Evolutionary conservation across 2,888 invertebrate genomes (phyloP).

Genomic region (Synergus japonicus): DNA sequence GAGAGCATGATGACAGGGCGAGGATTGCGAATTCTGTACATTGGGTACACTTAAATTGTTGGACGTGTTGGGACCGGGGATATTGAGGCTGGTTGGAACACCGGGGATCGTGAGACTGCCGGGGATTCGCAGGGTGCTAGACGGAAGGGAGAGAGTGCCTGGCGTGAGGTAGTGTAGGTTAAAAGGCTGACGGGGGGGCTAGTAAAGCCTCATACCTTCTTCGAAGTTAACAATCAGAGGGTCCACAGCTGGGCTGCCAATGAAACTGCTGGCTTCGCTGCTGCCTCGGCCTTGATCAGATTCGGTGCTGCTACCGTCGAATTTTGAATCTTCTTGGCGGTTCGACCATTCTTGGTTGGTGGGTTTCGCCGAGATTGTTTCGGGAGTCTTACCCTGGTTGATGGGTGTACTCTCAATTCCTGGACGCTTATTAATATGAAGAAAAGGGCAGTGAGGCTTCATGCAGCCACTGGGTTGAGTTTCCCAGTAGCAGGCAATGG

Average conservation of each 20-base stretch:
- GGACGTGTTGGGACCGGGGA: slow-evolving; percentile 68
- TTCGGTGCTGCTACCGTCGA: slow-evolving; percentile 73
- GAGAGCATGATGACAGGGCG: slow-evolving; percentile 67
- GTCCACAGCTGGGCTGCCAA: slow-evolving; percentile 80
- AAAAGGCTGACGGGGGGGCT: slow-evolving; percentile 78
- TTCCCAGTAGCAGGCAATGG: slow-evolving; percentile 93
- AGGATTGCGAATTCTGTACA: slow-evolving; percentile 68
- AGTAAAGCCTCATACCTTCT: slow-evolving; percentile 90
- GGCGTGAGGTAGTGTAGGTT: slow-evolving; percentile 77
- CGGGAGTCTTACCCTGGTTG: slow-evolving; percentile 67
- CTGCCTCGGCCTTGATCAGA: slow-evolving; percentile 74
- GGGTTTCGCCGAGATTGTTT: slow-evolving; percentile 65
- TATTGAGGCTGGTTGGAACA: slow-evolving; percentile 58
- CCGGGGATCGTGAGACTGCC: slow-evolving; percentile 50
- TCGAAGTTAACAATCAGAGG: slow-evolving; percentile 88
- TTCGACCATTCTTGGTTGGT: slow-evolving; percentile 72
- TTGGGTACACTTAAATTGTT: slow-evolving; percentile 64
- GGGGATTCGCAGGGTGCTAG: slow-evolving; percentile 60
- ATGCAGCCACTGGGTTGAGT: slow-evolving; percentile 90
- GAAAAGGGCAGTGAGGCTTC: slow-evolving; percentile 91
- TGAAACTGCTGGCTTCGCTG: slow-evolving; percentile 75
- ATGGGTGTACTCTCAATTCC: slow-evolving; percentile 60
- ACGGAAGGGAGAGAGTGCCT: slow-evolving; percentile 72
- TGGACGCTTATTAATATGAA: slow-evolving; percentile 80
- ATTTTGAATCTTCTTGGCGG: slow-evolving; percentile 74